Evolutionary conservation across 1,140 invertebrate genomes (phyloP), one percentile per base, ranked within the genome.

Genomic region (Cataglyphis hispanica): DNA sequence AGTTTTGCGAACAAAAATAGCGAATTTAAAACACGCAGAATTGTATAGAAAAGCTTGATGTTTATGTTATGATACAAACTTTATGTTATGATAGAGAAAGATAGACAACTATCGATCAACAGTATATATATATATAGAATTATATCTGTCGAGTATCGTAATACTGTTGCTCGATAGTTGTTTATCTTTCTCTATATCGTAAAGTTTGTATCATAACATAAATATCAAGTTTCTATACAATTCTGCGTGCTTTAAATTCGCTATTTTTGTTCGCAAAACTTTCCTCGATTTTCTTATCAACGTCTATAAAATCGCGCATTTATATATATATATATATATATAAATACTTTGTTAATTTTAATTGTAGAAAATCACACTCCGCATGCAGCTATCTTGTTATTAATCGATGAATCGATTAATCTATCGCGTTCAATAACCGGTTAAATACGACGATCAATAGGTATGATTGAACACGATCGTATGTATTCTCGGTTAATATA

Each of bases 401-500:
- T 74, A 60, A 81, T 72, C 78, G 53, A 16, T 25, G 53, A 16
- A 19, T 43, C 67, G 67, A 83, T 83, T 74, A 50, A 50, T 50
- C 0, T 6, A 53, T 83, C 43, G 37, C 67, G 78, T 83, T 83
- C 67, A 58, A 72, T 72, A 81, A 70, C 31, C 50, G 22, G 66
- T 37, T 72, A 72, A 72, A 81, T 25, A 66, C 53, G 25, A 60
- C 63, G 27, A 43, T 56, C 53, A 25, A 46, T 27, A 19, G 66
- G 19, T 31, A 43, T 43, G 66, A 43, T 70, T 22, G 67, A 43
- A 27, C 25, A 22, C 67, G 27, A 50, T 27, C 25, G 67, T 34
- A 43, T 37, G 37, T 81, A 81, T 60, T 72, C 66, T 72, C 43
- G 43, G 66, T 43, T 70, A 72, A 83, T 83, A 19, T 4, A 60